These are phyloP conservation scores for Chorisops tibialis DNA, from an alignment of 2,888 invertebrate genomes.

Conservation along the genomic window DNA sequence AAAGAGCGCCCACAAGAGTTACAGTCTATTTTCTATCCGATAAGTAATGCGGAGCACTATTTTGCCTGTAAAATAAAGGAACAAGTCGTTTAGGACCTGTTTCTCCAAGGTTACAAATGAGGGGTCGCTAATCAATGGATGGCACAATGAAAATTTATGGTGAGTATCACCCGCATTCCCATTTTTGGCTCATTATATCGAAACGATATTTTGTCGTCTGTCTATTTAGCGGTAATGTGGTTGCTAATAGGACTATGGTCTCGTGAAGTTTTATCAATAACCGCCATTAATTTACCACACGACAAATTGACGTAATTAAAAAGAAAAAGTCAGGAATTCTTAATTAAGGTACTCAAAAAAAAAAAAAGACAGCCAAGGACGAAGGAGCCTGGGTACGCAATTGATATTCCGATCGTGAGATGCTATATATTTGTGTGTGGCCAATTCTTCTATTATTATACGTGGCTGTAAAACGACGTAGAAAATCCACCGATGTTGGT, in stretches of 20 bases:
- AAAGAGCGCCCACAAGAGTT: slow-evolving; percentile 12
- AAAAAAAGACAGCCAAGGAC: too few relatives aligned
- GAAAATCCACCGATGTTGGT: not conserved
- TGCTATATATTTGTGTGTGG: not conserved
- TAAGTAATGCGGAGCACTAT: too few relatives aligned
- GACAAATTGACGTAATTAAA: slow-evolving; percentile 16
- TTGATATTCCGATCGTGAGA: not conserved
- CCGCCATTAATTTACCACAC: not conserved
- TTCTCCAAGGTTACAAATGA: too few relatives aligned
- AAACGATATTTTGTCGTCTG: slow-evolving; percentile 6
- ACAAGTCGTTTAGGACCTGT: too few relatives aligned
- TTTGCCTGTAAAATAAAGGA: too few relatives aligned
- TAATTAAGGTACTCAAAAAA: not conserved
- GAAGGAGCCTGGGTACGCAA: not conserved
- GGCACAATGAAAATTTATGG: not conserved
- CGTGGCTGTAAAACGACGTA: not conserved
- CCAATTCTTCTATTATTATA: too few relatives aligned
- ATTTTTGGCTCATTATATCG: not conserved
- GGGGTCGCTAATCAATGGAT: too few relatives aligned
- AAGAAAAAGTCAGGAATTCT: slow-evolving; percentile 1
- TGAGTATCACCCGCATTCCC: not conserved
- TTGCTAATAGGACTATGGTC: slow-evolving; percentile 4
- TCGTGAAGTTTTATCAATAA: slow-evolving; percentile 14
- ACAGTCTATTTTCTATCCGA: slow-evolving; percentile 12
- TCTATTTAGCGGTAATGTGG: not conserved